Evolutionary conservation across 2,113 vertebrate genomes (phyloP).

Genomic region (Tapirus terrestris): DNA sequence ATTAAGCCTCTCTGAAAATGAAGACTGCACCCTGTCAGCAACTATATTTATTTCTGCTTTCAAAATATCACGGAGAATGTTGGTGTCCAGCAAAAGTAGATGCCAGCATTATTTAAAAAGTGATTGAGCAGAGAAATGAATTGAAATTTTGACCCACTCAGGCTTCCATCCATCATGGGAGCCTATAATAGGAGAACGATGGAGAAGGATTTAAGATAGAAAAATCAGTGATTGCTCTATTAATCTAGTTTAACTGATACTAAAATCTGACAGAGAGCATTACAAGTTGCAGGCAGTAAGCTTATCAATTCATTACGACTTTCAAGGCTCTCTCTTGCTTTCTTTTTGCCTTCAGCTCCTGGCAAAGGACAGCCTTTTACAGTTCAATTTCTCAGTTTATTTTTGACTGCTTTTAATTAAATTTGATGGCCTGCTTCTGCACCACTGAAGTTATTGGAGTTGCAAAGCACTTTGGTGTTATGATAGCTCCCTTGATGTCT

Average conservation of each 20-base stretch:
- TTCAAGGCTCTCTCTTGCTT: constrained; percentile 82
- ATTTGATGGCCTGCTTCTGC: constrained; percentile 88
- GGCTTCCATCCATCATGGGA: constrained; percentile 78
- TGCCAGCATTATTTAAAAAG: constrained; percentile 79
- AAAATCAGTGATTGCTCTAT: constrained; percentile 82
- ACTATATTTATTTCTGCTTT: constrained; percentile 72
- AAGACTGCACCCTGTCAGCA: constrained; percentile 45
- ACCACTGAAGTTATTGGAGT: constrained; percentile 85
- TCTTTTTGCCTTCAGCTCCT: constrained; percentile 83
- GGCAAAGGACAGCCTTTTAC: constrained; percentile 85
- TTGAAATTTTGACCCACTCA: constrained; percentile 80
- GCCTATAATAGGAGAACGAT: constrained; percentile 29
- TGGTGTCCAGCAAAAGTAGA: constrained; percentile 65
- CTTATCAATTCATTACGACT: constrained; percentile 86
- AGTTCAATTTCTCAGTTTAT: constrained; percentile 88
- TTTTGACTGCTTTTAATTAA: constrained; percentile 92
- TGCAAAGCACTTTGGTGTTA: constrained; percentile 86
- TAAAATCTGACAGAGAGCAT: constrained; percentile 86
- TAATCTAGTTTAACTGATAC: constrained; percentile 86
- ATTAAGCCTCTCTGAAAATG: constrained; percentile 33
- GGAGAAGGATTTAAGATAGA: constrained; percentile 83
- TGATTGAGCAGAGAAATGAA: constrained; percentile 76
- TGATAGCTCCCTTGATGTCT: constrained; percentile 88
- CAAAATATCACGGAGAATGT: constrained; percentile 65
- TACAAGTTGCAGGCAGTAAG: constrained; percentile 82